Evolutionary conservation across 2,113 vertebrate genomes (phyloP).

Genomic region (Sapajus apella): DNA sequence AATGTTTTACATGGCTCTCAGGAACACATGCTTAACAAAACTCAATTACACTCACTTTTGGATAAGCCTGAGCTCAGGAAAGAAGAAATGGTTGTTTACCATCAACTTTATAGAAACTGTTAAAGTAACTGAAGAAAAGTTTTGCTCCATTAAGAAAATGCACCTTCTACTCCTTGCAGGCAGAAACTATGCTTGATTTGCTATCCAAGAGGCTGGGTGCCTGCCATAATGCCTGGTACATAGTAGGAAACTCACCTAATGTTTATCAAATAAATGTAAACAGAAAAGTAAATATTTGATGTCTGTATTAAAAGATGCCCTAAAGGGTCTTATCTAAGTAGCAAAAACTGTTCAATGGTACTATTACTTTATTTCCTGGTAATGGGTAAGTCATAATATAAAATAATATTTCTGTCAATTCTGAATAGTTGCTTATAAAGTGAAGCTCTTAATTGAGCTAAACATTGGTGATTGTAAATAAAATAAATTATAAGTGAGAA

Average conservation of each 20-base stretch:
- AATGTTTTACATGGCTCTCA: not conserved
- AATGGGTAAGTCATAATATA: slow-evolving; percentile 5
- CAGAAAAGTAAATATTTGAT: not conserved
- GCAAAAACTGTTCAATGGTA: not conserved
- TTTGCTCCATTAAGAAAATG: not conserved
- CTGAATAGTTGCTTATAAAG: slow-evolving; percentile 29
- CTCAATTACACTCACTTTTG: not conserved
- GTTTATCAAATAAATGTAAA: not conserved
- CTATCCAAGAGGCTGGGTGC: not conserved
- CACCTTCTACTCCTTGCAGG: not conserved
- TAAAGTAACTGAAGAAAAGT: slow-evolving; percentile 37
- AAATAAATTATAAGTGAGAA: slow-evolving; percentile 4
- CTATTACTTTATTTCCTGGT: not conserved
- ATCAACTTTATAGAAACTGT: not conserved
- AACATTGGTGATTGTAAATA: slow-evolving; percentile 18
- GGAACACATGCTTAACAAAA: not conserved
- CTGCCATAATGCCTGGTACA: not conserved
- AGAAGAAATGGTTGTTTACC: not conserved
- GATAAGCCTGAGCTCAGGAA: not conserved
- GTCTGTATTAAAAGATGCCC: not conserved
- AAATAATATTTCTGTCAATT: not conserved
- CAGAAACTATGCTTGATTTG: not conserved
- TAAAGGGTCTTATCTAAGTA: not conserved
- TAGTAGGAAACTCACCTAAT: not conserved
- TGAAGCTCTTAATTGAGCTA: not conserved